A percentile compares a stretch with the other conserved stretches of the same genome.
Conservation (phyloP, 2,797 vertebrate species). For the Diglossa cyanea region DNA sequence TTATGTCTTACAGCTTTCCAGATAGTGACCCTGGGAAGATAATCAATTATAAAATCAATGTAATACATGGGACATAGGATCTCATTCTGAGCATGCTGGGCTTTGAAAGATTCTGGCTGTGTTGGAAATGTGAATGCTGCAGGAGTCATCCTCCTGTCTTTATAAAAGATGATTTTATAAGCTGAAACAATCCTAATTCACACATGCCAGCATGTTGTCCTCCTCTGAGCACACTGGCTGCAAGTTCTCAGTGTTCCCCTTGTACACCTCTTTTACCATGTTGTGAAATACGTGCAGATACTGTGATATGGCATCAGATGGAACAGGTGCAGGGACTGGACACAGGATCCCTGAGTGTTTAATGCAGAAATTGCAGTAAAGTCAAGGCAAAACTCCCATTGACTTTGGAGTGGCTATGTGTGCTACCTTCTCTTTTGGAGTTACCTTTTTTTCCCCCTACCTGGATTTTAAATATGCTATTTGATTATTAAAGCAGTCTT, state of each 20-base stretch:
- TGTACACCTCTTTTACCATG: neutral
- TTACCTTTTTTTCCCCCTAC: neutral
- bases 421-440: neutral
- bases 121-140: neutral
- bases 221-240: neutral
- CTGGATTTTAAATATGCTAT: neutral
- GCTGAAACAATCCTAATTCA: neutral
- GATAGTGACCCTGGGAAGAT: conserved; percentile 53
- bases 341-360: neutral
- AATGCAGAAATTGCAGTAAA: neutral
- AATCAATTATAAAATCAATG: conserved; percentile 71
- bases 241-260: neutral
- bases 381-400: neutral
- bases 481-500: neutral
- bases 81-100: conserved; percentile 13
- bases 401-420: neutral
- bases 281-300: neutral
- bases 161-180: neutral
- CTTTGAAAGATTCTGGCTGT: conserved; percentile 43
- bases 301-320: neutral
- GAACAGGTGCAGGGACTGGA: neutral
- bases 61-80: conserved; percentile 40
- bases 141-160: neutral
- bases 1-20: conserved; percentile 58
- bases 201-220: neutral